phyloP scores from a whole-genome alignment of 1,140 invertebrate species.

The Bombus polaris region DNA sequence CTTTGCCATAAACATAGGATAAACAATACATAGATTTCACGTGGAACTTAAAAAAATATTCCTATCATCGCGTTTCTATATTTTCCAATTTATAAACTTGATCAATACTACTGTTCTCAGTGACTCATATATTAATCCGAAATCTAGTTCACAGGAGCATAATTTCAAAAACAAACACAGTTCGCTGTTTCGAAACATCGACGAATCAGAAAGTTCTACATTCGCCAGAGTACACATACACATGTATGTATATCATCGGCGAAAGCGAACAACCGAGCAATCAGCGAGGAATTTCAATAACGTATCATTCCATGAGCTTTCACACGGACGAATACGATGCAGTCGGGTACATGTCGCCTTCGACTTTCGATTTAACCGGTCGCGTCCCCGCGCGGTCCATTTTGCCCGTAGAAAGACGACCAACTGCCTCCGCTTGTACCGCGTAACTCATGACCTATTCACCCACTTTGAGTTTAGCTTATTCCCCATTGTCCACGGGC shows the following conservation, averaged over 20 bases:
- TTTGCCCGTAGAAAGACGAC: constrained; percentile 41
- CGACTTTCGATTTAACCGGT: constrained; percentile 54
- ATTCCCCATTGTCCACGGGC: constrained; percentile 59
- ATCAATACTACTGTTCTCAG: neutral
- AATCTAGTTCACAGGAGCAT: neutral
- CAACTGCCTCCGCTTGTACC: constrained; percentile 44
- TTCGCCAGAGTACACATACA: neutral
- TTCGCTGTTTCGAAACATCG: neutral
- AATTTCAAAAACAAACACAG: constrained; percentile 6
- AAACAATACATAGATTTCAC: no score
- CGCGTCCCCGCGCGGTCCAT: constrained; percentile 24
- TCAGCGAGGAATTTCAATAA: constrained; percentile 65
- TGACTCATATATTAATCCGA: neutral
- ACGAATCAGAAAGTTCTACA: neutral
- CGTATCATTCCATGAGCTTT: constrained; percentile 60
- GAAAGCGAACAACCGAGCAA: constrained; percentile 29
- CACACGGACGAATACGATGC: constrained; percentile 17
- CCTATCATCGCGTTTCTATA: neutral
- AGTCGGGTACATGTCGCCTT: neutral
- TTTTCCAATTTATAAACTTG: neutral
- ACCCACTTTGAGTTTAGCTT: constrained; percentile 67
- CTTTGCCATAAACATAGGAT: no score
- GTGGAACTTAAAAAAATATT: neutral
- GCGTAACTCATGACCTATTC: constrained; percentile 70
- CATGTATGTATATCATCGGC: constrained; percentile 1